Evolutionary conservation across 2,113 vertebrate species (phyloP), one percentile per base, ranked within the genome.

Genomic region (Rattus rattus): DNA sequence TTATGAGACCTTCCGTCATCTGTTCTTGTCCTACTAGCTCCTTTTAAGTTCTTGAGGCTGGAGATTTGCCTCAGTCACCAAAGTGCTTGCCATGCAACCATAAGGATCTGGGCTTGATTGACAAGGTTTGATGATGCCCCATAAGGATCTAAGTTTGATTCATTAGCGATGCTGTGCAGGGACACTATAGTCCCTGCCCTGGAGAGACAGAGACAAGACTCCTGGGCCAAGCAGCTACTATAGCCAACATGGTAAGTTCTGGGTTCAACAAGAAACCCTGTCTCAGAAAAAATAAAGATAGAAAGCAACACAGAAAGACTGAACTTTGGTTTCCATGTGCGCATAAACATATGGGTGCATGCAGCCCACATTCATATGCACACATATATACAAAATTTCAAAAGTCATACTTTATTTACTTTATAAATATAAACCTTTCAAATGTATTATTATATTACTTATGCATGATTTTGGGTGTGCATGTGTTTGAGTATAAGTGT

Each of bases 351-450:
- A 28, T 77, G 43, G 2, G 19, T 49, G 24, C 11, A 77, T 77
- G 12, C 10, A 70, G 16, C 33, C 14, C 69, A 33, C 4, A 36
- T 5, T 54, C 63, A 80, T 80, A 49, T 54, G 73, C 93, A 24
- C 84, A 88, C 10, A 89, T 24, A 36, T 9, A 56, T 39, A 22
- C 33, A 17, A 20, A 56, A 73, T 56, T 75, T 54, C 39, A 43
- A 54, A 65, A 19, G 2, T 70, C 2, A 17, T 0, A 33, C 56
- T 91, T 92, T 88, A 73, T 9, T 5, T 8, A 84, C 61, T 93
- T 90, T 80, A 73, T 59, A 94, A 94, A 80, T 95, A 85, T 19
- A 4, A 88, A n/a, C 4, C 5, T 92, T 72, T 49, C 79, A 67
- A 83, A 83, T 83, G n/a, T 59, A 39, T 56, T 22, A 56, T 80